Conservation (phyloP, 2,888 invertebrate genomes). For the Hirtodrosophila cameraria region DNA sequence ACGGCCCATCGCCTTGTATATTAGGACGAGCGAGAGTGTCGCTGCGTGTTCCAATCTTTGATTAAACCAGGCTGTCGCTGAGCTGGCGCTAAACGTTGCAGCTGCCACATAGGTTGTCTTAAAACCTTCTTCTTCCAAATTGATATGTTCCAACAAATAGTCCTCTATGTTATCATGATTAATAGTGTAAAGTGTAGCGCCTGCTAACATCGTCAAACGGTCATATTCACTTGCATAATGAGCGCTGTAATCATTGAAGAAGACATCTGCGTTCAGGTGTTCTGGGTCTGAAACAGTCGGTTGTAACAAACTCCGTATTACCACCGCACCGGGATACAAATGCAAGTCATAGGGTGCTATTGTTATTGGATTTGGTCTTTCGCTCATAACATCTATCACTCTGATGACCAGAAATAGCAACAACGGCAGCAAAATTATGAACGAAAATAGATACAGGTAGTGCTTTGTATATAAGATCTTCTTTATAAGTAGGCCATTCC, state of each 20-base stretch:
- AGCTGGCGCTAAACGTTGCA: not conserved
- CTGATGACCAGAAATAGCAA: fast-evolving
- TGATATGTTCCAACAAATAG: conserved; percentile 12
- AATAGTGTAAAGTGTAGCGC: conserved; percentile 4
- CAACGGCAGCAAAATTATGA: conserved; percentile 55
- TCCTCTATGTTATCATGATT: not conserved
- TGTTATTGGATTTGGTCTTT: fast-evolving
- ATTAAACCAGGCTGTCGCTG: conserved; percentile 53
- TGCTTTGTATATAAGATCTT: conserved; percentile 86
- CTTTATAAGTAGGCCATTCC: conserved; percentile 87
- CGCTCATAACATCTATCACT: fast-evolving
- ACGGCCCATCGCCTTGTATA: conserved; percentile 45
- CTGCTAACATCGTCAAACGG: not conserved
- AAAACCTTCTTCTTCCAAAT: not conserved
- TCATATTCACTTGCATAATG: not conserved
- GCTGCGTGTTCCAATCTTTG: conserved; percentile 40
- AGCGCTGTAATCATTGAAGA: not conserved
- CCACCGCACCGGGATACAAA: not conserved
- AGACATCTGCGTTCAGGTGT: fast-evolving
- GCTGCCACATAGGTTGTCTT: conserved; percentile 27
- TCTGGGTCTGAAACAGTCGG: too few relatives aligned
- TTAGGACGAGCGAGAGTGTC: conserved; percentile 36
- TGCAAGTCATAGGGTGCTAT: not conserved
- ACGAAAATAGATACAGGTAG: conserved; percentile 84
- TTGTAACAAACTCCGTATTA: not conserved